Conservation (phyloP, 2,797 vertebrate genomes). For the Acanthis flammea region DNA sequence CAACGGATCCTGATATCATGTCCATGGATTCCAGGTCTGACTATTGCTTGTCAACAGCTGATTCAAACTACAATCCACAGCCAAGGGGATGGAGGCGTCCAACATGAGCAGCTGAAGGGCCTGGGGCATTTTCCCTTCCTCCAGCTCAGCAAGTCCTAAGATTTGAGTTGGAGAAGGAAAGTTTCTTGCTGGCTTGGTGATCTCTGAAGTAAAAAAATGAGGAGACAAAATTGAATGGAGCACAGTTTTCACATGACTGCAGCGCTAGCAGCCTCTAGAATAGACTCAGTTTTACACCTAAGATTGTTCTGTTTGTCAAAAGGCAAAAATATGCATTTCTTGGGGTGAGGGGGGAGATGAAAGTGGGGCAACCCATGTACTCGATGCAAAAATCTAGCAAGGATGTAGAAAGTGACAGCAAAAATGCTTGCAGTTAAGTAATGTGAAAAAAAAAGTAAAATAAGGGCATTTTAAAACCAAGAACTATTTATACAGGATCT, state of each 20-base stretch:
- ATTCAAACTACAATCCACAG: constrained; percentile 79
- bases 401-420: background rate
- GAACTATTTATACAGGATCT: background rate
- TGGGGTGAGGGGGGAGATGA: background rate
- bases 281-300: constrained; percentile 29
- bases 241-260: background rate
- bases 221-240: background rate
- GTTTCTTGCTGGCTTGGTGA: background rate
- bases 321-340: background rate
- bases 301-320: background rate
- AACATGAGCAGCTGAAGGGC: constrained; percentile 59
- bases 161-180: constrained; percentile 23
- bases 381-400: background rate
- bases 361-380: background rate
- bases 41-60: constrained; percentile 67
- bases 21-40: constrained; percentile 76
- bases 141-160: background rate
- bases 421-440: background rate
- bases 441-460: background rate
- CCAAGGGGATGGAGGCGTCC: constrained; percentile 83
- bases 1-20: constrained; percentile 71
- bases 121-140: background rate
- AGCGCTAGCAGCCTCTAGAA: background rate
- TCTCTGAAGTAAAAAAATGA: constrained; percentile 12
- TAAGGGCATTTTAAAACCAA: background rate